Conservation (phyloP, 2,888 invertebrate genomes). For the Caenorhabditis sp. region DNA sequence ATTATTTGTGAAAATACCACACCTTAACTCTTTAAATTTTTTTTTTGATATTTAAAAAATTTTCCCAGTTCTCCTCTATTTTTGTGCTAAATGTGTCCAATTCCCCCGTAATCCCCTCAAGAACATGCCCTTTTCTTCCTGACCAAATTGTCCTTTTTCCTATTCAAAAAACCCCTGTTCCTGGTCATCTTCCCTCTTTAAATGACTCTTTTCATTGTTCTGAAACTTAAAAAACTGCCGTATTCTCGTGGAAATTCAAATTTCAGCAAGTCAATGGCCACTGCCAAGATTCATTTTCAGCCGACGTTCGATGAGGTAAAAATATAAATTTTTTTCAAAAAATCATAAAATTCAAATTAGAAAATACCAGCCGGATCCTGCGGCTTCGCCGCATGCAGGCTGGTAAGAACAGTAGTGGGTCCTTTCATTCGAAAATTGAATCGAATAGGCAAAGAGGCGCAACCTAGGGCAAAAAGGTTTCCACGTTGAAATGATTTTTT, state of each 20-base stretch:
- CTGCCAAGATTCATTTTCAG: constrained; percentile 55
- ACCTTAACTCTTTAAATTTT: no score
- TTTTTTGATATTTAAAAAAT: no score
- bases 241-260: constrained; percentile 1
- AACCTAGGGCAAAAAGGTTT: no score
- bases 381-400: no score
- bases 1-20: no score
- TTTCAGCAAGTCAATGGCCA: constrained; percentile 30
- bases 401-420: no score
- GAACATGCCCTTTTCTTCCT: not conserved
- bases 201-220: not conserved
- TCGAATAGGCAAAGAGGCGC: no score
- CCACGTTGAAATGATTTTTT: no score
- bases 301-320: constrained; percentile 60
- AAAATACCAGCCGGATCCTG: no score
- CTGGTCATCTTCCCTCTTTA: not conserved
- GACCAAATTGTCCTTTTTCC: constrained; percentile 4
- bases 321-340: not conserved
- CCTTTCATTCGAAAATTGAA: no score
- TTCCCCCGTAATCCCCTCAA: not conserved
- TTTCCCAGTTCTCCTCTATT: not conserved
- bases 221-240: not conserved
- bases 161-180: not conserved
- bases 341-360: no score
- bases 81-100: not conserved